Base-by-base conservation (phyloP, 2,888 invertebrate genomes). In the Ceraclea dissimilis region DNA sequence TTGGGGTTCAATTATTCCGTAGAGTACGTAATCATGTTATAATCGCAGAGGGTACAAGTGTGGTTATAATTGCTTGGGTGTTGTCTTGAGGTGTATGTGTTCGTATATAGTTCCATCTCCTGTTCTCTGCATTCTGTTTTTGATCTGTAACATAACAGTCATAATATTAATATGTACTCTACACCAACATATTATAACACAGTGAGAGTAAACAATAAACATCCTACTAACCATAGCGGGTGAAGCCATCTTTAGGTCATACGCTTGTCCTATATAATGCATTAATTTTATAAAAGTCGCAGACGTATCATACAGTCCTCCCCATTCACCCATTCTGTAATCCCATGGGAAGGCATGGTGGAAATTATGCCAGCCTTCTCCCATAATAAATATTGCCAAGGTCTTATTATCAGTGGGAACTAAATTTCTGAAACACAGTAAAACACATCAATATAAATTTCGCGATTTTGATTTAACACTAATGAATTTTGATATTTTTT, bases 321-420 rank as follows among this genome's bases (percentile, higher is more conserved):
- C 90, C n/a, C 90, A 75, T 70, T 94, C 94, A 6, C 91, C 86
- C 20, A 93, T 88, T 67, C 90, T 88, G 79, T 94, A 94, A 71
- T 94, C 94, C 86, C 90, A 91, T 0, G 93, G 93, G 71, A 94
- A 94, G 0, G 88, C 86, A 71, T 94, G 94, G 69, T 94, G 94
- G 71, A 91, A 94, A 73, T 94, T 94, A 75, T 94, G 94, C 88
- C 91, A 94, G 4, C 94, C 94, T 70, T 92, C 91, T 1, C 92
- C 92, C 71, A 88, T 76, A 0, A 89, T 83, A 18, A 84, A 66
- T 0, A 87, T 65, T 0, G 90, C 83, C 0, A 93, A 92, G 1
- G 78, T 72, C 61, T 79, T 76, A 68, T 89, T 93, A 71, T 94
- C 87, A 0, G 81, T 75, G 0, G 94, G 92, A 69, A 83, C 86